phyloP scores from a whole-genome alignment of 1,140 invertebrate genomes.

The Oryctes rhinoceros region DNA sequence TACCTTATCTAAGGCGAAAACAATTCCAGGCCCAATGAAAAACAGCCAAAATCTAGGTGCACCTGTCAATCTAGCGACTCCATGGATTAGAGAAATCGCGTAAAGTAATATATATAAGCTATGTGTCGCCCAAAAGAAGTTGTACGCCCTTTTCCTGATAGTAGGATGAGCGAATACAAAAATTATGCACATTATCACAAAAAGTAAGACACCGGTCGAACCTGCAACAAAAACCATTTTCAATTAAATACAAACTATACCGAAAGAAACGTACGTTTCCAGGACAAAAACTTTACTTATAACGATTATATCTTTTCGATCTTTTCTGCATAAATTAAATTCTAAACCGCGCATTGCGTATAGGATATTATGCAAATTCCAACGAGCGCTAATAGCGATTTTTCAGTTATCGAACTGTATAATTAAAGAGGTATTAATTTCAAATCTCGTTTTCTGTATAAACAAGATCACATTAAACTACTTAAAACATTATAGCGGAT shows the following conservation, averaged over 20 bases:
- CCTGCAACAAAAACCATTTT: conserved; percentile 64
- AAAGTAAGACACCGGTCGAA: conserved; percentile 92
- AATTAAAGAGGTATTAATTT: too few relatives aligned
- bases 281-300: neutral
- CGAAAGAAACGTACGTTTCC: too few relatives aligned
- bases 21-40: conserved; percentile 90
- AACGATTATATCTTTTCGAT: neutral
- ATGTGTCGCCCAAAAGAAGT: conserved; percentile 98
- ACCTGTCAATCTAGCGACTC: conserved; percentile 92
- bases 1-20: conserved; percentile 92
- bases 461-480: too few relatives aligned
- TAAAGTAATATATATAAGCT: conserved; percentile 92
- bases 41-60: conserved; percentile 96
- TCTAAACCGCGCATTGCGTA: too few relatives aligned
- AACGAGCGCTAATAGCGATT: too few relatives aligned
- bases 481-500: too few relatives aligned
- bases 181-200: conserved; percentile 93
- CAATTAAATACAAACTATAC: too few relatives aligned
- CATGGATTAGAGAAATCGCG: conserved; percentile 90
- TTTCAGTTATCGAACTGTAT: too few relatives aligned
- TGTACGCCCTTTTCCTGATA: conserved; percentile 93
- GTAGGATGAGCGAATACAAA: conserved; percentile 97
- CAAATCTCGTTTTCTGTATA: too few relatives aligned
- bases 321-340: neutral
- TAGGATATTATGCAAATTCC: too few relatives aligned